Evolutionary conservation across 2,113 vertebrate species (phyloP).

Genomic region (Paedocypris sp.): DNA sequence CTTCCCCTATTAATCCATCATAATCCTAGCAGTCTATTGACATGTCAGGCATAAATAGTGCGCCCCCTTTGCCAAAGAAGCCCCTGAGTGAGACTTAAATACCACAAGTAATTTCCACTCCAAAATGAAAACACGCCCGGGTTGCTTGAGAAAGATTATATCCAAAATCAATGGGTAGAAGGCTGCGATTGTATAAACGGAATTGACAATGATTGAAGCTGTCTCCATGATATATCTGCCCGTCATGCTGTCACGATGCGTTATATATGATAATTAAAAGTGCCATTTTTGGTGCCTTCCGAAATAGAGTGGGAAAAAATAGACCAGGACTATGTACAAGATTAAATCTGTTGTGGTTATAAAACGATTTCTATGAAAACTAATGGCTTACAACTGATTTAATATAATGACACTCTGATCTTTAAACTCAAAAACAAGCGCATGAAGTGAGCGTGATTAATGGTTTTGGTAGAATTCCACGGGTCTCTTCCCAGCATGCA

Average conservation of each 20-base stretch:
- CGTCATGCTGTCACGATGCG: neutral
- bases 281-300: too few relatives aligned
- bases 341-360: too few relatives aligned
- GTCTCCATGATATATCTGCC: neutral
- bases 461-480: too few relatives aligned
- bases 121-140: slow-evolving; percentile 7
- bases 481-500: too few relatives aligned
- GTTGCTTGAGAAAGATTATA: neutral
- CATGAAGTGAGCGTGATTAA: too few relatives aligned
- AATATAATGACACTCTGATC: too few relatives aligned
- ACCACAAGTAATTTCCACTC: slow-evolving; percentile 6
- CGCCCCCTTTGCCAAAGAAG: neutral
- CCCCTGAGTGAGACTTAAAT: slow-evolving; percentile 12
- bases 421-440: too few relatives aligned
- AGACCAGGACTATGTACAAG: too few relatives aligned
- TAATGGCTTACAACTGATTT: too few relatives aligned
- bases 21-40: slow-evolving; percentile 17
- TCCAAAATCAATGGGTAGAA: slow-evolving; percentile 6
- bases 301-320: too few relatives aligned
- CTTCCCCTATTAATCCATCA: slow-evolving; percentile 25
- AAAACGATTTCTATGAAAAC: too few relatives aligned
- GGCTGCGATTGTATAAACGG: neutral
- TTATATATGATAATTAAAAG: too few relatives aligned
- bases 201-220: neutral
- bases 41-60: slow-evolving; percentile 21